Conservation (phyloP, 2,888 invertebrate genomes). For the Drosophila nr. medialis region DNA sequence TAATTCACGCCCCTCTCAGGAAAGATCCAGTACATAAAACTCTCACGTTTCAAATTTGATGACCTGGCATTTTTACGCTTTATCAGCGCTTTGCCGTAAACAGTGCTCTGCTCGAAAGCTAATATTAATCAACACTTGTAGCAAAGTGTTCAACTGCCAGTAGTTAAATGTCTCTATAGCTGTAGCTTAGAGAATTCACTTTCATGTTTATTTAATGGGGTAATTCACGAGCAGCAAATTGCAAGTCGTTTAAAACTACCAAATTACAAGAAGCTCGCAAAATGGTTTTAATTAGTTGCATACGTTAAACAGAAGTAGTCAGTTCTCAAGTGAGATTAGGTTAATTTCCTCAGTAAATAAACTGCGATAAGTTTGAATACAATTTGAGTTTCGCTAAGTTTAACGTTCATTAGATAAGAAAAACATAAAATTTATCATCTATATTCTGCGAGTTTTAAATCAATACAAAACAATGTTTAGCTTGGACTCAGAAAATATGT, state of each 20-base stretch:
- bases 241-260: conserved; percentile 12
- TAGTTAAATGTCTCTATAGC: conserved; percentile 3
- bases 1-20: conserved; percentile 17
- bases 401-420: neutral
- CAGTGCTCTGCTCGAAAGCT: conserved; percentile 24
- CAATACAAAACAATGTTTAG: neutral
- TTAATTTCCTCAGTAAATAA: neutral
- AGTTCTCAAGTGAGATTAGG: conserved; percentile 9
- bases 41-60: conserved; percentile 65
- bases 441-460: too few relatives aligned
- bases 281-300: conserved; percentile 31
- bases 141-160: neutral
- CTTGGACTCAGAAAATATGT: neutral
- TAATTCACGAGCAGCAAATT: conserved; percentile 34
- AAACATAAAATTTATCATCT: neutral
- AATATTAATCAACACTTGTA: conserved; percentile 31
- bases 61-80: conserved; percentile 49
- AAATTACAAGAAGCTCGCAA: conserved; percentile 4
- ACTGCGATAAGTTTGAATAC: neutral
- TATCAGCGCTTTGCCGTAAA: conserved; percentile 53
- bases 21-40: conserved; percentile 32
- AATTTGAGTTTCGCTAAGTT: neutral
- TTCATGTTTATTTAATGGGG: conserved; percentile 19
- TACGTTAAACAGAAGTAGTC: conserved; percentile 7
- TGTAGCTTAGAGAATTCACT: conserved; percentile 12